Evolutionary conservation across 2,888 invertebrate genomes (phyloP).

Genomic region (Neelides folsomi): DNA sequence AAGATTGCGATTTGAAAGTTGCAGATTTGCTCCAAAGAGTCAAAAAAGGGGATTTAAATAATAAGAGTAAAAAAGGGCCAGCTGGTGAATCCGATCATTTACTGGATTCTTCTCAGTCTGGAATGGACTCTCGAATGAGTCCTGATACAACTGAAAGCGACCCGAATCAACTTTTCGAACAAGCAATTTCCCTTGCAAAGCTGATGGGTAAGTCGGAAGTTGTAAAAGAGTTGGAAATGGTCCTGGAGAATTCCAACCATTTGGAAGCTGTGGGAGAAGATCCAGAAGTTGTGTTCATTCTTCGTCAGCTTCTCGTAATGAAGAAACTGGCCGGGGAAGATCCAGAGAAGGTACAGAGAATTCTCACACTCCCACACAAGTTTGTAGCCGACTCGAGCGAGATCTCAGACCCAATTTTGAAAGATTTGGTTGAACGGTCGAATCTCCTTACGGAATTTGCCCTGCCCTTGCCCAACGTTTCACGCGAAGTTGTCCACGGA

Average conservation of each 20-base stretch:
- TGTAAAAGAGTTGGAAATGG: slow-evolving; percentile 10
- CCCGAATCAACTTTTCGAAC: slow-evolving; percentile 8
- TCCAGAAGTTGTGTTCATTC: slow-evolving; percentile 9
- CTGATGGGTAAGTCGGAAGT: slow-evolving; percentile 15
- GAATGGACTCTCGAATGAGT: too few species aligned
- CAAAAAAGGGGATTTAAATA: too few species aligned
- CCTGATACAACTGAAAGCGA: not conserved
- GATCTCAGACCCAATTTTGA: slow-evolving; percentile 1
- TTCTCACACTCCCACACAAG: not conserved
- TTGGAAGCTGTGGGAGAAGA: slow-evolving; percentile 7
- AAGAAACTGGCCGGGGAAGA: slow-evolving; percentile 11
- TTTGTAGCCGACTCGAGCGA: not conserved
- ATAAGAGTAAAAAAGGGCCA: too few species aligned
- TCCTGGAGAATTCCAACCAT: slow-evolving; percentile 12
- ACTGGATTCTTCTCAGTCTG: too few species aligned
- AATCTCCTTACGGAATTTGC: slow-evolving; percentile 11
- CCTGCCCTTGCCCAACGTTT: slow-evolving; percentile 2
- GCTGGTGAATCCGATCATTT: too few species aligned
- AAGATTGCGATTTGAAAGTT: too few species aligned
- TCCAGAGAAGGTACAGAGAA: not conserved
- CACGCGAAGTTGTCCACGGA: too few species aligned
- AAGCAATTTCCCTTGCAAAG: slow-evolving; percentile 11
- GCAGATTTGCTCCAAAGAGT: too few species aligned
- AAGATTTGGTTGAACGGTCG: slow-evolving; percentile 5
- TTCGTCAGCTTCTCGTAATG: slow-evolving; percentile 16